Conservation (phyloP, 2,888 invertebrate species). For the Meliscaeva auricollis region DNA sequence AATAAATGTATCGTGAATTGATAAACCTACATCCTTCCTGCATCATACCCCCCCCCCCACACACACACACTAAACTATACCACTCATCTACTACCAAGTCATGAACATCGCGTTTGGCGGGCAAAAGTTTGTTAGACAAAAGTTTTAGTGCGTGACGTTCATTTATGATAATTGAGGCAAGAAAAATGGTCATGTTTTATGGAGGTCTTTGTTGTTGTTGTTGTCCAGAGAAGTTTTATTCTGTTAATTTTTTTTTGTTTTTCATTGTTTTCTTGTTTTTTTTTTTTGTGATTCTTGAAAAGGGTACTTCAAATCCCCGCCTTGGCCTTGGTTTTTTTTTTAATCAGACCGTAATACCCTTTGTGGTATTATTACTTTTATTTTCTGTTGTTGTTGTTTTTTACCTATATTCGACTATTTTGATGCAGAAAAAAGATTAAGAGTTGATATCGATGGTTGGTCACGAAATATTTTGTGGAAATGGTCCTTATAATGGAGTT, state of each 20-base stretch:
- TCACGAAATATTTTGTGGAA: conserved; percentile 15
- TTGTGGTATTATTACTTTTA: conserved; percentile 7
- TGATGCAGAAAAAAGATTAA: conserved; percentile 59
- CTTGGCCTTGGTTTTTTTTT: conserved; percentile 24
- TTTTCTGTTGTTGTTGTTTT: neutral
- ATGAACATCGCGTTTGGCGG: conserved; percentile 49
- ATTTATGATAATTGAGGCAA: conserved; percentile 55
- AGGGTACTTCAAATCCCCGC: neutral
- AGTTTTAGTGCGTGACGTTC: conserved; percentile 61
- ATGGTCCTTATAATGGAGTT: conserved; percentile 46
- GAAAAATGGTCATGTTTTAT: conserved; percentile 37
- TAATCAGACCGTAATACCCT: conserved; percentile 39
- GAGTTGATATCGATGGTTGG: conserved; percentile 42
- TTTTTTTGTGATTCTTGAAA: neutral
- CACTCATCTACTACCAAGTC: too few relatives aligned
- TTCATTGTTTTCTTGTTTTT: conserved; percentile 26
- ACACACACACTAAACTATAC: neutral
- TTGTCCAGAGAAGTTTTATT: too few relatives aligned
- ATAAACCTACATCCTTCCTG: too few relatives aligned
- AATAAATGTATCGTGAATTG: neutral
- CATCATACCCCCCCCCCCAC: too few relatives aligned
- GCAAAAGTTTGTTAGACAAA: conserved; percentile 36
- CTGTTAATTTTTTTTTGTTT: conserved; percentile 37
- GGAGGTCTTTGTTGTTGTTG: too few relatives aligned
- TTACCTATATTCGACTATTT: conserved; percentile 52